Evolutionary conservation across 2,113 vertebrate genomes (phyloP).

Genomic region (Phasianus colchicus): DNA sequence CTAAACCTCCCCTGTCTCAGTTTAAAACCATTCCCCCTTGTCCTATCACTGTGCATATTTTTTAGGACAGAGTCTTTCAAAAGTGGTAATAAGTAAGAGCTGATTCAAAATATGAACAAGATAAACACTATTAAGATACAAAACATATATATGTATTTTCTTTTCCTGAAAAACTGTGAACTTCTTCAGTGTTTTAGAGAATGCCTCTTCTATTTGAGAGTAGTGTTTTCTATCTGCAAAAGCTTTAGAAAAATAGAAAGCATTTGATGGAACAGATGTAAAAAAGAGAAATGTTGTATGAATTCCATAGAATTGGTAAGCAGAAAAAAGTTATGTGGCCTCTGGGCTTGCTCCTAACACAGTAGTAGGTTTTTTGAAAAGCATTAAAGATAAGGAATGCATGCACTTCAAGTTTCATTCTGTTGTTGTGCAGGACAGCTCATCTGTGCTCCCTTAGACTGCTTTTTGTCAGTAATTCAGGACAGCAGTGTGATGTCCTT

Average conservation of each 20-base stretch:
- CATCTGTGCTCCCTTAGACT: not conserved
- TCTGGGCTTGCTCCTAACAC: not conserved
- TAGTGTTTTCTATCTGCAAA: not conserved
- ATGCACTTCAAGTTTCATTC: not conserved
- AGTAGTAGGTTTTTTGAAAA: not conserved
- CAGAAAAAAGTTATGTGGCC: not conserved
- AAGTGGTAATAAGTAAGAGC: not conserved
- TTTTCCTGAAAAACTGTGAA: not conserved
- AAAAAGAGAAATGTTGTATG: not conserved
- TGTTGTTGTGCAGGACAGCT: not conserved
- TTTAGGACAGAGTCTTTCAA: not conserved
- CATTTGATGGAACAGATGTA: not conserved
- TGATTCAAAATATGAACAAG: not conserved
- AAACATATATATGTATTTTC: not conserved
- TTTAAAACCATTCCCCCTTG: no score
- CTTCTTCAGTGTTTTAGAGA: not conserved
- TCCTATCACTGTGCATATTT: not conserved
- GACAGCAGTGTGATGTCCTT: not conserved
- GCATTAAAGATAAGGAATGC: not conserved
- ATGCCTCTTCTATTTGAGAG: not conserved
- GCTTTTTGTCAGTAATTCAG: not conserved
- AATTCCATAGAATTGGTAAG: not conserved
- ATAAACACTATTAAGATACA: not conserved
- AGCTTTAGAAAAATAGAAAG: not conserved
- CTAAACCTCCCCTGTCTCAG: no score